A percentile compares a stretch with the other conserved stretches of the same genome.
These are phyloP conservation scores for Prolemur simus DNA, from an alignment of 2,113 vertebrate genomes.

Conservation along the genomic window DNA sequence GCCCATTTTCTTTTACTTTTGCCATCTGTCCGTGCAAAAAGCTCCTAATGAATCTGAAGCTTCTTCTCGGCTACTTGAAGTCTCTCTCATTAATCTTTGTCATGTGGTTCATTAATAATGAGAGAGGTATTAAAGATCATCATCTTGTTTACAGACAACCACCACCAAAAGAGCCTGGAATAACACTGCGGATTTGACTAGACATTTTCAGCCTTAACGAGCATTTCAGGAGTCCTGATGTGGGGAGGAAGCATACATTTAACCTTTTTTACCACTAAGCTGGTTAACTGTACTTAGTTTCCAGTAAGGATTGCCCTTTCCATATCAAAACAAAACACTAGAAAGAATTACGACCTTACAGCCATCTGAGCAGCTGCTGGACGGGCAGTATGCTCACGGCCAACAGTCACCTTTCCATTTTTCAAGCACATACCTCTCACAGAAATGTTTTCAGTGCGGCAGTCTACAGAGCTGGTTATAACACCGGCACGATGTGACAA, in stretches of 20 bases:
- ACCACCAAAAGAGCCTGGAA: conserved; percentile 55
- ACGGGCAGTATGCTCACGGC: background rate
- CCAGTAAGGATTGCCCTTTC: background rate
- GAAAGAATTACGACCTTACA: background rate
- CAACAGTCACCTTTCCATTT: conserved; percentile 74
- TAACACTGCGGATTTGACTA: background rate
- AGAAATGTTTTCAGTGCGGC: conserved; percentile 67
- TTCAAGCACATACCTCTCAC: conserved; percentile 75
- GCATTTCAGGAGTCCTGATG: conserved; percentile 39
- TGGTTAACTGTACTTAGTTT: conserved; percentile 43
- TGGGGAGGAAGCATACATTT: conserved; percentile 30
- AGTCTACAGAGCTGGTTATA: conserved; percentile 73
- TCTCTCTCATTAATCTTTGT: conserved; percentile 67
- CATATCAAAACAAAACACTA: background rate
- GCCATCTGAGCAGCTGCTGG: conserved; percentile 14
- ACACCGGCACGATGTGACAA: conserved; percentile 68
- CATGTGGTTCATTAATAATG: conserved; percentile 72
- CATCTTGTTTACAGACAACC: conserved; percentile 66
- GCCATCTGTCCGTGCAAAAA: conserved; percentile 64
- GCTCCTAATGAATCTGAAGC: conserved; percentile 57
- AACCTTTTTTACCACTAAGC: conserved; percentile 52
- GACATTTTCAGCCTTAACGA: background rate
- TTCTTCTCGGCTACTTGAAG: conserved; percentile 43
- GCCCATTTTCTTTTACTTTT: conserved; percentile 68
- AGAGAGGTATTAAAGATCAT: conserved; percentile 66